Percentiles rank a stretch among this genome's conserved stretches.
Evolutionary conservation across 2,797 vertebrate species (phyloP).

Genomic region (Bradypus variegatus): DNA sequence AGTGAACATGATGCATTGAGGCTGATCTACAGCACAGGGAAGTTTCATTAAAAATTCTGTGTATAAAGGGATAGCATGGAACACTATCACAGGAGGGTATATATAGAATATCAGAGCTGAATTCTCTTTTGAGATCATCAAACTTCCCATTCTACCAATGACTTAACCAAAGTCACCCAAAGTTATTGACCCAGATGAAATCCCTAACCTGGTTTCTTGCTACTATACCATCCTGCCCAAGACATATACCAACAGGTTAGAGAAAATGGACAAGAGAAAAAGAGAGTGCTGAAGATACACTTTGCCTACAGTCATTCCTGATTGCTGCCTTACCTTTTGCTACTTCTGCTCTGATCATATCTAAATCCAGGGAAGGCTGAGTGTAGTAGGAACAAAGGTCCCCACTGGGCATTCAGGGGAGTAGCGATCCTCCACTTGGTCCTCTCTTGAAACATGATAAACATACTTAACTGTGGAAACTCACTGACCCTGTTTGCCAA

Average conservation of each 20-base stretch:
- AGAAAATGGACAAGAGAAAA: not conserved
- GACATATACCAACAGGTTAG: not conserved
- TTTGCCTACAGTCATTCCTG: not conserved
- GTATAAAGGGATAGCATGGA: not conserved
- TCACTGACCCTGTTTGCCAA: not conserved
- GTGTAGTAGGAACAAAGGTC: not conserved
- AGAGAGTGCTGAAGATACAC: not conserved
- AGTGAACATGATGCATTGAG: not conserved
- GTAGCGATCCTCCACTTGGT: not conserved
- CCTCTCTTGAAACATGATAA: not conserved
- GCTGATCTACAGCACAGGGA: not conserved
- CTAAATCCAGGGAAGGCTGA: conserved; percentile 4
- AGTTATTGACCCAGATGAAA: conserved; percentile 34
- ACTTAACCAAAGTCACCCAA: not conserved
- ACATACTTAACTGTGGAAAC: not conserved
- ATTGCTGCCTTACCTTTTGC: not conserved
- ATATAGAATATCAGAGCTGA: not conserved
- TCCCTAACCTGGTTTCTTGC: not conserved
- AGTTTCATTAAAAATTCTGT: conserved; percentile 7
- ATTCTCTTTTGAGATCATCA: conserved; percentile 23
- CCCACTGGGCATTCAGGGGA: not conserved
- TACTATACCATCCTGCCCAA: not conserved
- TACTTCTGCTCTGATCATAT: not conserved
- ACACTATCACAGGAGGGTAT: not conserved
- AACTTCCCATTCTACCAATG: not conserved